Evolutionary conservation across 2,113 vertebrate genomes (phyloP), one percentile per base, ranked within the genome.

Genomic region (Ameiurus melas): DNA sequence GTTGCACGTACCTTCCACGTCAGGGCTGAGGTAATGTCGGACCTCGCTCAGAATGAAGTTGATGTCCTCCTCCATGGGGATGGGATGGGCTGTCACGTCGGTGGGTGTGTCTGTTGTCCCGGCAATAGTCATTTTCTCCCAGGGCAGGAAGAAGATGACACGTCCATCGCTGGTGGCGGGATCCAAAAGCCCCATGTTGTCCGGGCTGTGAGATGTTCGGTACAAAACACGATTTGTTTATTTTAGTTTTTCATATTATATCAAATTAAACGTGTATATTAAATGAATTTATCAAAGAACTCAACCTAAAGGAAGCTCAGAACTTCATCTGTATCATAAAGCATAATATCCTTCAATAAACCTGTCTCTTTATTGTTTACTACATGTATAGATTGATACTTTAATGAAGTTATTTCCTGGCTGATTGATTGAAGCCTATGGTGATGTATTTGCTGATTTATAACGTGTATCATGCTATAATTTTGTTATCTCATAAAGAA

Each of bases 121-220:
- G 0, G 98, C 98, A 0, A 99, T 98, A 0, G 98, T 99, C 97
- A 99, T 97, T 92, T 99, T 99, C 95, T 99, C 96, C 98, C 98
- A 99, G 0, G 98, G 98, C 91, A 99, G 94, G 95, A 99, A 99
- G 95, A 99, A 99, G 90, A 99, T 99, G 90, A 99, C 98, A 5
- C 98, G 94, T 0, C 98, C 98, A 0, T 99, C 98, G 5, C 98
- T 99, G 27, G 98, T 99, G 57, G 97, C 97, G 0, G 98, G 98
- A 91, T 99, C 98, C 27, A 99, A 95, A 53, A 99, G 96, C 64
- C 98, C 98, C 98, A 99, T 99, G 91, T 97, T 97, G 91, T 98
- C 98, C 1, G 98, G 98, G 91, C 98, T 99, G 91, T 1, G 92
- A 47, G 47, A 7, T 20, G 33, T 19, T 53, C 22, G 14, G 1